These are phyloP conservation scores for Drosophila rhopaloa DNA, from an alignment of 1,140 invertebrate species.

Conservation along the genomic window DNA sequence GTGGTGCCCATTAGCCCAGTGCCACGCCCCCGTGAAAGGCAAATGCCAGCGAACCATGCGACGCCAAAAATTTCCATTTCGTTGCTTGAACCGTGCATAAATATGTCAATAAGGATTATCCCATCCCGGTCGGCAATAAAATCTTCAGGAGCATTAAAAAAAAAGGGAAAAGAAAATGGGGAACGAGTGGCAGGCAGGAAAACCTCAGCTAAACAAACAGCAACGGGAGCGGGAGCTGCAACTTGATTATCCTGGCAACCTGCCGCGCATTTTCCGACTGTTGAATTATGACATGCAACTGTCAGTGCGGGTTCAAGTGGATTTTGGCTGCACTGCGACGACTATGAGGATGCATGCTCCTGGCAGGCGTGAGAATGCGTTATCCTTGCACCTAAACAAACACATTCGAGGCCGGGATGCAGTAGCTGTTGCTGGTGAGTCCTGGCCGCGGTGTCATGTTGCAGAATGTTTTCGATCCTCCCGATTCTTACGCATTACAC, in stretches of 20 bases:
- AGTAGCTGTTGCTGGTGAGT: slow-evolving; percentile 48
- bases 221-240: slow-evolving; percentile 41
- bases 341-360: slow-evolving; percentile 26
- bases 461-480: slow-evolving; percentile 57
- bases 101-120: slow-evolving; percentile 75
- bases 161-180: neutral
- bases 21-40: slow-evolving; percentile 35
- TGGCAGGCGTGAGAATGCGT: slow-evolving; percentile 73
- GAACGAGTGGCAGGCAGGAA: slow-evolving; percentile 12
- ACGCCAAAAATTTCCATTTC: slow-evolving; percentile 63
- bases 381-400: slow-evolving; percentile 77
- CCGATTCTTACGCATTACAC: slow-evolving; percentile 35
- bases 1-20: slow-evolving; percentile 52
- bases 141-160: slow-evolving; percentile 37
- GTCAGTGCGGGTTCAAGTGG: slow-evolving; percentile 68
- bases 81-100: slow-evolving; percentile 77
- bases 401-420: slow-evolving; percentile 50
- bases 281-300: slow-evolving; percentile 81
- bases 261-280: slow-evolving; percentile 62
- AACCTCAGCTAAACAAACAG: slow-evolving; percentile 67
- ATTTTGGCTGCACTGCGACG: slow-evolving; percentile 1
- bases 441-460: slow-evolving; percentile 58
- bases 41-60: slow-evolving; percentile 59
- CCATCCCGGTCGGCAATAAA: slow-evolving; percentile 31
- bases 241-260: slow-evolving; percentile 63